These are phyloP conservation scores for Brotula barbata DNA, from an alignment of 2,797 vertebrate species.

Conservation along the genomic window DNA sequence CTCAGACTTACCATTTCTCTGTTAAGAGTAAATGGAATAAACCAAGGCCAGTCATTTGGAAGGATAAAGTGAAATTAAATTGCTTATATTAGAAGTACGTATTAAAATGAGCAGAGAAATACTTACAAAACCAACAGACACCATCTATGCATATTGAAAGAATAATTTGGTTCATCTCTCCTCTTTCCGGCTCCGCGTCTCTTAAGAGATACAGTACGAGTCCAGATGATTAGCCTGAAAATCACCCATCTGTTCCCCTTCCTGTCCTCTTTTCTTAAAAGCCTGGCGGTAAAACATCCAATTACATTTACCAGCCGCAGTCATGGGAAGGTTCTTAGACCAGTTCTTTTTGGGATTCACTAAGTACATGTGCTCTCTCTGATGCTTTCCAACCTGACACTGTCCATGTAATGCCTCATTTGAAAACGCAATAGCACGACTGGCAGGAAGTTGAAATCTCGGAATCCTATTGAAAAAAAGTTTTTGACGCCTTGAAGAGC, in stretches of 20 bases:
- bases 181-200: slow-evolving; percentile 21
- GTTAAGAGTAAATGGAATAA: slow-evolving; percentile 43
- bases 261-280: slow-evolving; percentile 63
- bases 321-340: slow-evolving; percentile 62
- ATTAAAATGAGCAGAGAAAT: slow-evolving; percentile 36
- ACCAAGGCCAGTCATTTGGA: slow-evolving; percentile 45
- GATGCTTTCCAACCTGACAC: slow-evolving; percentile 54
- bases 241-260: slow-evolving; percentile 53
- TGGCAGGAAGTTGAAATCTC: slow-evolving; percentile 36
- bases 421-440: slow-evolving; percentile 64
- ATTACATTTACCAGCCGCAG: slow-evolving; percentile 67
- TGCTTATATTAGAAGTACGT: slow-evolving; percentile 34
- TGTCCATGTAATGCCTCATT: slow-evolving; percentile 55
- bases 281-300: slow-evolving; percentile 63
- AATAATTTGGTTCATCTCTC: slow-evolving; percentile 25
- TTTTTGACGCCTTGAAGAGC: slow-evolving; percentile 31
- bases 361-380: slow-evolving; percentile 44
- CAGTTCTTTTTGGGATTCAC: slow-evolving; percentile 52
- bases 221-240: slow-evolving; percentile 60
- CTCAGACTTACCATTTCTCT: slow-evolving; percentile 27
- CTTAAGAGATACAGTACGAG: slow-evolving; percentile 59
- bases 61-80: slow-evolving; percentile 51
- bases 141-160: slow-evolving; percentile 4
- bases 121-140: slow-evolving; percentile 1
- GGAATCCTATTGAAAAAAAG: slow-evolving; percentile 38